These are phyloP conservation scores for Brachionus plicatilis DNA, from an alignment of 1,140 invertebrate species.

Conservation along the genomic window DNA sequence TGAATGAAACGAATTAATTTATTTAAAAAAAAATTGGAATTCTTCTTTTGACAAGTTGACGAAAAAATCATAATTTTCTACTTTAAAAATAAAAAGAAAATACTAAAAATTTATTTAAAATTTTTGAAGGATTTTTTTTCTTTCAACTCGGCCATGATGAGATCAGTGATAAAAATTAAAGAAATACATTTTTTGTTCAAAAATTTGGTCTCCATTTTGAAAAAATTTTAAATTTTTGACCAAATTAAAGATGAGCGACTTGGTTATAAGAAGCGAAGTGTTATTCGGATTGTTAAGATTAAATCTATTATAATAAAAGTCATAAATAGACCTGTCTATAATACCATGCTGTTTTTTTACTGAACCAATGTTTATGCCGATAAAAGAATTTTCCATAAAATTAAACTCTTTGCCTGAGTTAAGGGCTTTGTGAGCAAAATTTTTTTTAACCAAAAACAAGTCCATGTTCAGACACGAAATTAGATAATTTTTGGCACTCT, in stretches of 20 bases:
- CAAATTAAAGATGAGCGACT: not conserved
- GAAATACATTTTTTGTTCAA: not conserved
- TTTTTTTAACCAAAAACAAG: slow-evolving; percentile 18
- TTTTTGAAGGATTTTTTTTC: not conserved
- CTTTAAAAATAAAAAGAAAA: not conserved
- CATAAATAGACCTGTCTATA: not conserved
- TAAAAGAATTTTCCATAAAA: not conserved
- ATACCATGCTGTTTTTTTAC: not conserved
- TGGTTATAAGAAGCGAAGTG: not conserved
- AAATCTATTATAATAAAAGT: not conserved
- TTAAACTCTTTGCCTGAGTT: not conserved
- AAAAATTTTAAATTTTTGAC: slow-evolving; percentile 28
- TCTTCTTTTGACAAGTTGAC: no score
- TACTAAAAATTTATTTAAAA: not conserved
- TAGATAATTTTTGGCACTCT: not conserved
- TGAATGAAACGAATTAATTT: no score
- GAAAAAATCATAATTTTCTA: no score
- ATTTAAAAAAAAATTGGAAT: no score
- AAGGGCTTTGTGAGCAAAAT: not conserved
- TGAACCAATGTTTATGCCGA: not conserved
- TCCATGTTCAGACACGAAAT: not conserved
- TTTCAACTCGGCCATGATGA: not conserved
- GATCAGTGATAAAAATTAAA: not conserved
- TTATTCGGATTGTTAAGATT: not conserved
- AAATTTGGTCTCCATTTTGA: not conserved